Evolutionary conservation across 2,888 invertebrate genomes (phyloP), one percentile per base, ranked within the genome.

Genomic region (Hecatera dysodea): DNA sequence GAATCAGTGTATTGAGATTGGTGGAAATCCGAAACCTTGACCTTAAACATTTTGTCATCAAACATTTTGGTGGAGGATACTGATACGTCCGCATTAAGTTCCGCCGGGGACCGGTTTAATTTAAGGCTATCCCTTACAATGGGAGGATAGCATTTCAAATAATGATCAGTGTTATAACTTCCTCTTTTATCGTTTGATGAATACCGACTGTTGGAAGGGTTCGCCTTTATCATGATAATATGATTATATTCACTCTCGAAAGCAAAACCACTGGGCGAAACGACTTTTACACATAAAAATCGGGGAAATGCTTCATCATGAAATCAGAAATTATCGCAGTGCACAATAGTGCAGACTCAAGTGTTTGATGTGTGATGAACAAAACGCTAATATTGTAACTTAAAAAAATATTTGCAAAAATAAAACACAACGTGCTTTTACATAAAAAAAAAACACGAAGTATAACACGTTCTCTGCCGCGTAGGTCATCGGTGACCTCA

Each of bases 1-100:
- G 71, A 82, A 84, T 85, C 81, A 82, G 63, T 74, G 67, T 77
- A 69, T 67, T 46, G 68, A 60, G 67, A 68, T 72, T 73, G 67
- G 46, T 62, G 46, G 61, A 71, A 68, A 75, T 61, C 33, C 39
- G 64, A 61, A 62, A 27, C 67, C 52, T 33, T 33, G 42, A 67
- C 61, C 61, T 77, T 73, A 44, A 60, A 67, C 36, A 65, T 78
- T 78, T 67, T 52, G 55, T 56, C 62, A 67, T 59, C 27, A n/a
- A 65, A 65, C 48, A 73, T 64, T 68, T 73, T 68, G 44, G 44
- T 44, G 44, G 46, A 17, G 48, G 56, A 72, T 77, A 77, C 78
- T 64, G 73, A 50, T 67, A 78, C 52, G 48, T 52, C 15, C 44
- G 48, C 63, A 61, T 64, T 67, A 53, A 50, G 53, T 42, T 61